Evolutionary conservation across 35 echinoderm and acorn worm genomes (phyloP).

Genomic region (Apostichopus parvimensis): DNA sequence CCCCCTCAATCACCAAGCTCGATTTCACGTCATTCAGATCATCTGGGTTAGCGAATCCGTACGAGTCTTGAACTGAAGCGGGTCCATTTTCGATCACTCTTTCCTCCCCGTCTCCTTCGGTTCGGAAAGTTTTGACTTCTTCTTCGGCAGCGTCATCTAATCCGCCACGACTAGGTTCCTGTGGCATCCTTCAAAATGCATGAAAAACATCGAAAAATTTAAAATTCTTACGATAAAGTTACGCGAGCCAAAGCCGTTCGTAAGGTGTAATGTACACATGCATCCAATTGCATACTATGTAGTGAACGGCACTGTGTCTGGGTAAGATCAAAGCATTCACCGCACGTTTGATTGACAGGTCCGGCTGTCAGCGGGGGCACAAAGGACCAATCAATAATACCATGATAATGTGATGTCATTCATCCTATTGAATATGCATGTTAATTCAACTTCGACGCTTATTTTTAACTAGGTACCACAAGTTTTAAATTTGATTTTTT

Average conservation of each 20-base stretch:
- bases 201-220: constrained; percentile 53
- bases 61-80: constrained; percentile 47
- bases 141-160: constrained; percentile 57
- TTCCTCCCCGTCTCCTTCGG: constrained; percentile 60
- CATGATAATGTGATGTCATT: constrained; percentile 60
- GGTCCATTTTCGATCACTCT: constrained; percentile 60
- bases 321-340: constrained; percentile 55
- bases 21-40: constrained; percentile 63
- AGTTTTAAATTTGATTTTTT: neutral
- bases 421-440: constrained; percentile 17
- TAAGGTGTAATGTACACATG: constrained; percentile 54
- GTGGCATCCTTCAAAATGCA: constrained; percentile 62
- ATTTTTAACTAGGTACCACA: neutral
- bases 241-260: constrained; percentile 31
- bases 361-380: constrained; percentile 66
- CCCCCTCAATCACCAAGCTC: constrained; percentile 59
- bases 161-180: constrained; percentile 64
- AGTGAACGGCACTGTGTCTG: constrained; percentile 56
- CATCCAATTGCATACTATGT: constrained; percentile 43
- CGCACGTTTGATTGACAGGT: constrained; percentile 64
- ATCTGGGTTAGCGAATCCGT: constrained; percentile 58
- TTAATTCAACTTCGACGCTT: neutral
- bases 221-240: constrained; percentile 57
- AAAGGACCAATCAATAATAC: constrained; percentile 69
- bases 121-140: constrained; percentile 59